These are phyloP conservation scores for Cygnus atratus DNA, from an alignment of 2,113 vertebrate genomes.

Conservation along the genomic window DNA sequence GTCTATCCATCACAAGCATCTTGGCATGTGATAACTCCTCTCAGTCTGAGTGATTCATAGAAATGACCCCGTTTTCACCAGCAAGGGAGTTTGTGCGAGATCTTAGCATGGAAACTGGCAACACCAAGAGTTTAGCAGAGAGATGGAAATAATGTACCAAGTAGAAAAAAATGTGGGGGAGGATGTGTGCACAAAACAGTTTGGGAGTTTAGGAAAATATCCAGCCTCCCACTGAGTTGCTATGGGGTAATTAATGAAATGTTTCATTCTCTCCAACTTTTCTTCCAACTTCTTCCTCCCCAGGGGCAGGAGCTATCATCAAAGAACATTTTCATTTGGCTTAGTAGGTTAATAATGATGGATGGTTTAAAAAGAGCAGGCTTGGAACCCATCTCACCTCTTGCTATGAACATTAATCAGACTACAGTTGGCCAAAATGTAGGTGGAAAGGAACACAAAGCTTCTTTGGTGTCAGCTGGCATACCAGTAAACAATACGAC, in stretches of 20 bases:
- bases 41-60: constrained; percentile 17
- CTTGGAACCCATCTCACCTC: constrained; percentile 5
- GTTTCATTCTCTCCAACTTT: constrained; percentile 41
- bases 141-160: constrained; percentile 45
- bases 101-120: not conserved
- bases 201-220: constrained; percentile 51
- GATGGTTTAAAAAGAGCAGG: not conserved
- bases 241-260: constrained; percentile 39
- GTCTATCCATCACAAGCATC: not conserved
- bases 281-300: constrained; percentile 20
- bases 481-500: not conserved
- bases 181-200: constrained; percentile 30
- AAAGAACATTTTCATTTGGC: not conserved
- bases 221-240: constrained; percentile 47
- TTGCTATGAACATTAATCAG: constrained; percentile 3
- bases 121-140: not conserved
- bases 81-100: not conserved
- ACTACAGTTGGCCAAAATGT: not conserved
- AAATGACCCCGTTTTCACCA: not conserved
- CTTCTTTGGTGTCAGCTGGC: not conserved
- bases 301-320: constrained; percentile 26
- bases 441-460: not conserved
- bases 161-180: constrained; percentile 41
- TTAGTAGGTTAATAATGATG: not conserved
- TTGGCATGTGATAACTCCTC: not conserved